Base-by-base conservation (phyloP, 2,113 vertebrate genomes). In the Hypanus sabinus region DNA sequence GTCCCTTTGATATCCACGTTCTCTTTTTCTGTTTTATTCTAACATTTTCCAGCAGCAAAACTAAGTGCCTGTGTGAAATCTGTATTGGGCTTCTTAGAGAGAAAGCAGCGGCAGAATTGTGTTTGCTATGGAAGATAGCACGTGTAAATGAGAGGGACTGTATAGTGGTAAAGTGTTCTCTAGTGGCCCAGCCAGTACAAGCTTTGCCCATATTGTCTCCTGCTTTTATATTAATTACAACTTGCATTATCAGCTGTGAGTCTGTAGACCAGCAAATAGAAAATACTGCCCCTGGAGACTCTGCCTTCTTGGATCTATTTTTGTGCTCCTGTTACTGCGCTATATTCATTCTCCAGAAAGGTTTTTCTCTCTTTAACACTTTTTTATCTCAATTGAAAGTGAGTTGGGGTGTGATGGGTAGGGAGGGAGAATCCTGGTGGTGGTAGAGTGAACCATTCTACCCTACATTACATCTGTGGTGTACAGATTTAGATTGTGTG, bases 161-260 rank as follows among this genome's bases (percentile, higher is more conserved):
- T 96, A 97, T 97, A 96, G 96, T 94, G 96, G 97, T 85, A 55
- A 95, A 97, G 95, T 96, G 96, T 97, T 98, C 98, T 98, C 98
- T 95, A 97, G 98, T 98, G 97, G 97, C 97, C 96, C 96, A 94
- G 95, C 96, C 95, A 96, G 97, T 97, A 97, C 97, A 96, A 97
- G 97, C 97, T 97, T 97, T 97, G 95, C 97, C 97, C 98, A 97
- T 98, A 98, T 99, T 98, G 98, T 98, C 98, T 98, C 97, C 97
- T 97, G 98, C 98, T 99, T 98, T 99, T 99, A 99, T 99, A 99
- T 99, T 99, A 99, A 99, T 99, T 99, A 99, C 98, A 98, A 98
- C 98, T 98, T 98, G 97, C 98, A 98, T 98, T 99, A 99, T 99
- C 98, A 98, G 98, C 98, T 97, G 97, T 94, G 96, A 97, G 98